Percentiles rank a stretch among this genome's conserved stretches.
Conservation (phyloP, 2,888 invertebrate genomes). For the Erannis defoliaria region DNA sequence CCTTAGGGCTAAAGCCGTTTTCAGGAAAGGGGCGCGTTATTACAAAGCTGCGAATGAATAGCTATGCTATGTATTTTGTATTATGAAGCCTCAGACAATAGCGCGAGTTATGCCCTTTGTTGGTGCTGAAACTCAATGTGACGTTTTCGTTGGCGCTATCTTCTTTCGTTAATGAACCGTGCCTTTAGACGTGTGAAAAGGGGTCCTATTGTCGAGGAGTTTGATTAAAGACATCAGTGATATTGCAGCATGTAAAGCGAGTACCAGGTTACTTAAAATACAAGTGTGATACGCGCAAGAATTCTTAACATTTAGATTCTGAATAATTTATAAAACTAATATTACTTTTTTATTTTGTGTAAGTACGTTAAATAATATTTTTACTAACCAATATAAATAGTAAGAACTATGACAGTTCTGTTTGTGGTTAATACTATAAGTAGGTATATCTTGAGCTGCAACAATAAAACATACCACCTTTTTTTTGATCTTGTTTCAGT, state of each 20-base stretch:
- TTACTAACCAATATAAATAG: too few species aligned
- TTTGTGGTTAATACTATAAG: too few species aligned
- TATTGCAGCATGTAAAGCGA: neutral
- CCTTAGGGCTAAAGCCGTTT: slow-evolving; percentile 73
- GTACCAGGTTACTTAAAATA: slow-evolving; percentile 8
- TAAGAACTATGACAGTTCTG: too few species aligned
- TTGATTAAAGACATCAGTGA: slow-evolving; percentile 25
- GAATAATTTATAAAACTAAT: too few species aligned
- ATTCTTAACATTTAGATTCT: too few species aligned
- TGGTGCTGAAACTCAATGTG: slow-evolving; percentile 63
- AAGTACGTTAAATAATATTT: neutral
- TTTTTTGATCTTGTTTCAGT: too few species aligned
- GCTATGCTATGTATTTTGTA: slow-evolving; percentile 71
- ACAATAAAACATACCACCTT: too few species aligned
- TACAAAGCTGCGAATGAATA: slow-evolving; percentile 78
- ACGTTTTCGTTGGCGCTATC: slow-evolving; percentile 58
- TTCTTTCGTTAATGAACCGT: slow-evolving; percentile 61
- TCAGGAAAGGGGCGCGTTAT: slow-evolving; percentile 76
- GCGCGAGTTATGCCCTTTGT: slow-evolving; percentile 70
- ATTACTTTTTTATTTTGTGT: neutral
- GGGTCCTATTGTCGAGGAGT: slow-evolving; percentile 29
- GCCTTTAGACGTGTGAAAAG: slow-evolving; percentile 48
- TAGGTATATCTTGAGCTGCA: too few species aligned
- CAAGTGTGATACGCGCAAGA: neutral
- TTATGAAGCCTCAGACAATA: slow-evolving; percentile 73